Evolutionary conservation across 2,797 vertebrate genomes (phyloP), one percentile per base, ranked within the genome.

Genomic region (Anolis apletophallus): DNA sequence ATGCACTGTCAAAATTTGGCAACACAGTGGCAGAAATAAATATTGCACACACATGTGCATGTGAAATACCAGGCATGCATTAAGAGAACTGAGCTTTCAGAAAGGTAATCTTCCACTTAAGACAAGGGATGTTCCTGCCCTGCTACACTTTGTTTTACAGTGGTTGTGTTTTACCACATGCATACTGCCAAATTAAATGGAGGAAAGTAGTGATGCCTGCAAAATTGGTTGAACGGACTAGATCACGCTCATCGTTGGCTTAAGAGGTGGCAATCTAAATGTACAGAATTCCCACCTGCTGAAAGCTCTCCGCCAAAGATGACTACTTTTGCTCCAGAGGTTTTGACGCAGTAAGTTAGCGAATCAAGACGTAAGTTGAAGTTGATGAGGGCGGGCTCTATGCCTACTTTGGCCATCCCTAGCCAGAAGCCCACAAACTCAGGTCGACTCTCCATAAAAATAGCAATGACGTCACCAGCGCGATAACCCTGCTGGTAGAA

Each of bases 281-380:
- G 0, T 16, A 46, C 0, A 26, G 6, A 36, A 0, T 55, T 10
- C 97, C 96, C 91, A 98, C 98, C 98, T 3, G 97, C 94, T 0
- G 96, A 93, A 46, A 98, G 95, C 93, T 99, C 98, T 0, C 95
- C 97, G n/a, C 97, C 97, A 1, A 98, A 98, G 88, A 98, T 94
- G 79, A 98, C n/a, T 0, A 96, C 97, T 46, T 94, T 96, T 10
- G 97, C 97, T 0, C 95, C 94, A 0, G 97, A 98, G 0, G 95
- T 94, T 0, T 92, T 83, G 75, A 98, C 85, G 23, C 97, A 98
- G 94, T 98, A 97, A 59, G 95, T 88, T 76, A 98, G 90, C 0
- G 97, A 93, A 17, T 97, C 94, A 1, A 90, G 93, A 0, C 97
- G 96, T 46, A 98, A 93, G 86, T 98, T 98, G 84, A 96, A 93